Evolutionary conservation across 2,888 invertebrate species (phyloP), one percentile per base, ranked within the genome.

Genomic region (Leptopilina syphax): DNA sequence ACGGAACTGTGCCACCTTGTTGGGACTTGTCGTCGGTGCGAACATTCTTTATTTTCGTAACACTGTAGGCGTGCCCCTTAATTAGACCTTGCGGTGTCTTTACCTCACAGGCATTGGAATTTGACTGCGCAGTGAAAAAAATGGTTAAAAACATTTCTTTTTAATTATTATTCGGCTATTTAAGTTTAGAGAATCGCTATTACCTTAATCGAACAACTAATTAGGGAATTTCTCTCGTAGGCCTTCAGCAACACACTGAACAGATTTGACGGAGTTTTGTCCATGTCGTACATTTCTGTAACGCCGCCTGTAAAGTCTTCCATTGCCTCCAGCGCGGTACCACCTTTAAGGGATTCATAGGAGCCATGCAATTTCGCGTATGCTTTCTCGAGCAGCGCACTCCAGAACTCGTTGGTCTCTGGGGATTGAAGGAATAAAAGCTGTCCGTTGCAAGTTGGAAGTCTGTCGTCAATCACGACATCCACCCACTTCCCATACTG

Each of bases 261-360:
- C 85, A 98, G 94, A 93, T 98, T 96, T 13, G 96, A 94, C 0
- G 98, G 98, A 41, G 96, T 93, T 80, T 96, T 95, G 10, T 95
- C 94, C 88, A 98, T 94, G 87, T 98, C 97, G 91, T 97, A 98
- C 96, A 97, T 96, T 91, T 98, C 98, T 0, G 97, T 96, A 0
- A 98, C 97, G 6, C 98, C 98, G 0, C 98, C 98, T 0, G 99
- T 99, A 92, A 99, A 99, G 93, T 99, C 99, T 92, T 99, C 99
- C 97, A 99, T 98, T 0, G 99, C 99, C 91, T 99, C 99, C 89
- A 98, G 97, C 0, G 99, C 98, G 0, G 98, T 97, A 18, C 99
- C 99, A 44, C 99, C 99, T 92, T 98, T 98, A 0, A 99, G 94
- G 0, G 98, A 97, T 91, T 99, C 99, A 92, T 99, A 99, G 0